phyloP scores from a whole-genome alignment of 2,797 vertebrate genomes.

The Hippopotamyrus pictus region DNA sequence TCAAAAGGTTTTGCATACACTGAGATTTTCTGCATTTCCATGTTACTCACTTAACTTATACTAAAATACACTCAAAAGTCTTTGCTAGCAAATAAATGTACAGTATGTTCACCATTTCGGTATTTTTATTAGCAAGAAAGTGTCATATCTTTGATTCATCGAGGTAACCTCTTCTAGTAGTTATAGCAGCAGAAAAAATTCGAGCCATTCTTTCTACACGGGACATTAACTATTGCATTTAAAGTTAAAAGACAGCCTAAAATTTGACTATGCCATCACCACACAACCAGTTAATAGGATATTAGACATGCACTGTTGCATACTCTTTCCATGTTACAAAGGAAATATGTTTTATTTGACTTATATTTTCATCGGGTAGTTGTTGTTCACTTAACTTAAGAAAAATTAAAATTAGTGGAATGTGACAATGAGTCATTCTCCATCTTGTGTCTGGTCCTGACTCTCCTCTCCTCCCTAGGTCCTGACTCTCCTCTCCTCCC shows the following conservation, averaged over 20 bases:
- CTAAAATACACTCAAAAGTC: too few species aligned
- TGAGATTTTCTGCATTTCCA: background rate
- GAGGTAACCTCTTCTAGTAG: background rate
- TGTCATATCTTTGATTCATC: background rate
- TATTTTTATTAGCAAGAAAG: background rate
- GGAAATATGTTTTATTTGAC: background rate
- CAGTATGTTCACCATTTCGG: background rate
- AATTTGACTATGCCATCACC: background rate
- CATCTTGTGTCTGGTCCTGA: background rate
- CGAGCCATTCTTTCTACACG: background rate
- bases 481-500: background rate
- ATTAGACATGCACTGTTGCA: background rate
- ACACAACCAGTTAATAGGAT: background rate
- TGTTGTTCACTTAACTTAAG: background rate
- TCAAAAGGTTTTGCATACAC: background rate
- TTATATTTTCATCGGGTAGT: background rate
- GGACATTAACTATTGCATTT: background rate
- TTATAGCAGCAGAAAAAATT: background rate
- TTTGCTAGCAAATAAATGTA: background rate
- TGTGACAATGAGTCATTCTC: background rate
- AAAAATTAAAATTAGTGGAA: background rate
- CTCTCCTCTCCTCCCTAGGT: background rate
- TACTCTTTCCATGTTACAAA: background rate
- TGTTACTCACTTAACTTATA: too few species aligned
- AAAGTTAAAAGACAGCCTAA: background rate